A percentile compares a stretch with the other conserved stretches of the same genome.
Conservation (phyloP, 92 coral and sea anemone genomes). For the Heteractis magnifica region DNA sequence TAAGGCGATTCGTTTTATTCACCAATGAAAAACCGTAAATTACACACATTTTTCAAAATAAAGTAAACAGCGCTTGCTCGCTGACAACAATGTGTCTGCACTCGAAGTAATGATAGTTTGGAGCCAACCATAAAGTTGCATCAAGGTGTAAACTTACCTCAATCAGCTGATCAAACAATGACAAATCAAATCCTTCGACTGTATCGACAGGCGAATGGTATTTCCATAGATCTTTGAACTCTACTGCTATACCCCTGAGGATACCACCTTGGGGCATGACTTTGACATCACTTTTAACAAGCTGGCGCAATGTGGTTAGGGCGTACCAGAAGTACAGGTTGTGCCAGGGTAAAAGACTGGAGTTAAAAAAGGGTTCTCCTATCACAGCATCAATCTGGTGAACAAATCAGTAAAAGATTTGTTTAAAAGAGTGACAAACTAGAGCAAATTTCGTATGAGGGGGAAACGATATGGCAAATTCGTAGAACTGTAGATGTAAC, state of each 20-base stretch:
- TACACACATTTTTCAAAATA: too few relatives aligned
- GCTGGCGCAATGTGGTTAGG: slow-evolving; percentile 44
- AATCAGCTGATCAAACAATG: slow-evolving; percentile 79
- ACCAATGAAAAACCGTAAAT: too few relatives aligned
- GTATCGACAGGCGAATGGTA: slow-evolving; percentile 79
- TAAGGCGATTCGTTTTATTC: too few relatives aligned
- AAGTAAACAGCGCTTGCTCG: too few relatives aligned
- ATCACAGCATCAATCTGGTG: slow-evolving; percentile 81
- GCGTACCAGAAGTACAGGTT: slow-evolving; percentile 95
- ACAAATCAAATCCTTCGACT: slow-evolving; percentile 84
- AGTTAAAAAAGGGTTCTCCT: slow-evolving; percentile 86
- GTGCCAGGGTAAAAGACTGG: slow-evolving; percentile 93
- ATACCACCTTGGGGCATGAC: slow-evolving; percentile 68
- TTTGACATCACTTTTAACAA: slow-evolving; percentile 43
- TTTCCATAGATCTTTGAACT: slow-evolving; percentile 94
- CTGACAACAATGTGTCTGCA: too few relatives aligned
- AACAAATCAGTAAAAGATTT: neutral
- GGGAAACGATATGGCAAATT: neutral
- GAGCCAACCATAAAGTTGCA: too few relatives aligned
- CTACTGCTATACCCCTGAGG: slow-evolving; percentile 79
- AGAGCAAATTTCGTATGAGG: neutral
- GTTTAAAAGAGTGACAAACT: too few relatives aligned
- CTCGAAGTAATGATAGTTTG: too few relatives aligned
- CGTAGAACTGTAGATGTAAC: neutral
- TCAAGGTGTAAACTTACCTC: slow-evolving; percentile 45